A percentile compares a stretch with the other conserved stretches of the same genome.
phyloP scores from a whole-genome alignment of 2,797 vertebrate species.

The Toxotes lorentzi region DNA sequence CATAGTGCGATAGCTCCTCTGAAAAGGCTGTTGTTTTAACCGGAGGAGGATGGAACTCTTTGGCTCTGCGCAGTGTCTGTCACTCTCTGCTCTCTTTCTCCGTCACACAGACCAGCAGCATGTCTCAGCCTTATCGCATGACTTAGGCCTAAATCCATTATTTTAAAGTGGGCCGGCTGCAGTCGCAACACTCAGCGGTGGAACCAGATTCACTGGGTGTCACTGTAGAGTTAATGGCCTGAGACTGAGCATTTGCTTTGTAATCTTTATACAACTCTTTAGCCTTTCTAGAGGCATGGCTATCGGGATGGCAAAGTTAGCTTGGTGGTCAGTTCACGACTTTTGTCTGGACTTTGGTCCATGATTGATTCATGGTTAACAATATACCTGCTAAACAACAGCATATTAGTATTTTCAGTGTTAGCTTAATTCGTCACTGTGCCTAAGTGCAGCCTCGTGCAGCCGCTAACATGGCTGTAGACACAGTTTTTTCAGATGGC shows the following conservation, averaged over 20 bases:
- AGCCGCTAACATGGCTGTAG: background rate
- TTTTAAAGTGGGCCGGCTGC: conserved; percentile 60
- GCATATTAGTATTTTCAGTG: background rate
- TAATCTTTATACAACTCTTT: background rate
- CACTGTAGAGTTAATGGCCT: conserved; percentile 46
- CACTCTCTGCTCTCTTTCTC: conserved; percentile 78
- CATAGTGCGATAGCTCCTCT: conserved; percentile 79
- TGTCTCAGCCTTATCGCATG: conserved; percentile 59
- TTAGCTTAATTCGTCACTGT: background rate
- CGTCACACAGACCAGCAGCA: conserved; percentile 69
- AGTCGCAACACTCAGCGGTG: conserved; percentile 41
- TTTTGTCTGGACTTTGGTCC: conserved; percentile 3
- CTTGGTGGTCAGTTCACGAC: background rate
- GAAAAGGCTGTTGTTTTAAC: conserved; percentile 83
- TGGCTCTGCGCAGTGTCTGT: conserved; percentile 83
- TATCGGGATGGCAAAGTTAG: background rate
- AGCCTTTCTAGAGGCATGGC: too few species aligned
- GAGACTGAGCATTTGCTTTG: conserved; percentile 20
- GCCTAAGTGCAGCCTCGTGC: background rate
- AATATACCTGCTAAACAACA: background rate
- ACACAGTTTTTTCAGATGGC: background rate
- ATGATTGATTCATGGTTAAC: background rate
- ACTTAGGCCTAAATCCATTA: conserved; percentile 70
- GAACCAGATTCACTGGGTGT: conserved; percentile 52
- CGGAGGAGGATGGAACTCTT: conserved; percentile 80